Conservation (phyloP, 2,113 vertebrate genomes). For the Pomatorhinus ruficollis region DNA sequence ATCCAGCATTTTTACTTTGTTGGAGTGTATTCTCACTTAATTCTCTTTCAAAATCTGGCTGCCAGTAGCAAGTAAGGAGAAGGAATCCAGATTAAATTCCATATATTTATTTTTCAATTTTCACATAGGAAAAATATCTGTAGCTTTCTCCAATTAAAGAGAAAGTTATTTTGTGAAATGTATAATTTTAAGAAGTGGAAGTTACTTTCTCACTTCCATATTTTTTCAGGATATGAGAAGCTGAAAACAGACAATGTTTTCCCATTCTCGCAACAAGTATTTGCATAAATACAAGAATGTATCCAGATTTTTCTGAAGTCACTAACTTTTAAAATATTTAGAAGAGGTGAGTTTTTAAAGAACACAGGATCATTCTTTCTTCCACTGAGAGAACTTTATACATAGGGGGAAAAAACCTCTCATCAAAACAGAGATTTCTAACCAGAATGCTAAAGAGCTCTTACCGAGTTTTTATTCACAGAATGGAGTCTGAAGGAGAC, state of each 20-base stretch:
- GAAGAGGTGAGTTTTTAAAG: not conserved
- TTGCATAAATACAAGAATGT: not conserved
- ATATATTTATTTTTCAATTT: not conserved
- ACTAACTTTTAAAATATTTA: not conserved
- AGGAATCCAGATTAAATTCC: not conserved
- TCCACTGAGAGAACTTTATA: not conserved
- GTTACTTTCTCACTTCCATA: not conserved
- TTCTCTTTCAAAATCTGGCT: not conserved
- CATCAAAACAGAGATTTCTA: not conserved
- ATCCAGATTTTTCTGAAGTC: not conserved
- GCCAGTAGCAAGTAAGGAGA: not conserved
- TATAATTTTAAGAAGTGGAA: not conserved
- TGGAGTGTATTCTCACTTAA: accelerated
- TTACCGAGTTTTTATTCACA: not conserved
- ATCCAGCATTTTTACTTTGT: not conserved
- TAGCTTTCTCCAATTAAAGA: not conserved
- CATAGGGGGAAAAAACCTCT: not conserved
- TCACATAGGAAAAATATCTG: not conserved
- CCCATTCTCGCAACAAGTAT: not conserved
- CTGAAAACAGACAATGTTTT: not conserved
- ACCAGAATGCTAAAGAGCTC: not conserved
- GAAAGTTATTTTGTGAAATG: not conserved
- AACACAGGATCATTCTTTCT: not conserved
- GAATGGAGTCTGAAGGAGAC: not conserved
- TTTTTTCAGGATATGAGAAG: not conserved